Conservation (phyloP, 2,797 vertebrate species). For the Setipinna tenuifilis region DNA sequence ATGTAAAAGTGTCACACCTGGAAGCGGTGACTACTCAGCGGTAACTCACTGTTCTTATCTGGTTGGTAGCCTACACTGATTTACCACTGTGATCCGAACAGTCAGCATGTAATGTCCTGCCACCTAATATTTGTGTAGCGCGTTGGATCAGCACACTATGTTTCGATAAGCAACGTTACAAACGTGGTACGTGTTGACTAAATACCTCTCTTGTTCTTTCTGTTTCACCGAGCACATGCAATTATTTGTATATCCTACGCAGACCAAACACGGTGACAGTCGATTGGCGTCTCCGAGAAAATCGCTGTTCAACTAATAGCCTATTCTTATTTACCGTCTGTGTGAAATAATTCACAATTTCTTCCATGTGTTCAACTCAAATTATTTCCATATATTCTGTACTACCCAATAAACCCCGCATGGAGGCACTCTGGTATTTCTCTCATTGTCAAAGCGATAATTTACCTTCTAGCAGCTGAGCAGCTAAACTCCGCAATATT, state of each 20-base stretch:
- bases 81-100: too few relatives aligned
- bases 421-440: constrained; percentile 14
- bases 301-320: background rate
- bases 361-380: background rate
- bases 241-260: background rate
- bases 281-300: background rate
- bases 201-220: background rate
- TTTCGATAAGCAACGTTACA: too few relatives aligned
- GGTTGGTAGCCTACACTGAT: too few relatives aligned
- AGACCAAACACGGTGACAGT: background rate
- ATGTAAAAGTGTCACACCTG: too few relatives aligned
- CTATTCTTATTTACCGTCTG: too few relatives aligned
- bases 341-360: background rate
- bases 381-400: constrained; percentile 8
- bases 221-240: background rate
- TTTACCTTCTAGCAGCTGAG: background rate
- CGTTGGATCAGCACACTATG: too few relatives aligned
- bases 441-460: background rate
- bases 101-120: background rate
- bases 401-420: constrained; percentile 20
- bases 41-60: too few relatives aligned
- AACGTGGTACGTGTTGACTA: background rate
- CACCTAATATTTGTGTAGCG: too few relatives aligned
- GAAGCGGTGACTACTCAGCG: too few relatives aligned
- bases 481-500: constrained; percentile 40